Evolutionary conservation across 2,888 invertebrate species (phyloP).

Genomic region (Microchrysa polita): DNA sequence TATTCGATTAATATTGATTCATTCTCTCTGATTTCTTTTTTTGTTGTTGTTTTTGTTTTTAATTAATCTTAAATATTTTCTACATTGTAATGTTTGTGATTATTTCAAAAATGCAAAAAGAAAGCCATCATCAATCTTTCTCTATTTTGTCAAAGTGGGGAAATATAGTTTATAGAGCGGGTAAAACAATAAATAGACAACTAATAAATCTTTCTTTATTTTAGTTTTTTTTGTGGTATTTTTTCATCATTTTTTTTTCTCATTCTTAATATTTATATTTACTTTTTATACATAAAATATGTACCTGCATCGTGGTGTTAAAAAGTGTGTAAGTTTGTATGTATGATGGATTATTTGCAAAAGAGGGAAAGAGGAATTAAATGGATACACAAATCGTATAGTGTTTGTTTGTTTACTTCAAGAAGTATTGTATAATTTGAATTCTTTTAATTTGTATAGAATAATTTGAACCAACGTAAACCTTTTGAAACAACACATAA

Average conservation of each 20-base stretch:
- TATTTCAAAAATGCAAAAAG: slow-evolving; percentile 16
- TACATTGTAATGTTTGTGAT: slow-evolving; percentile 31
- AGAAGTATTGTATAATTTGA: no score
- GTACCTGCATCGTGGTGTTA: neutral
- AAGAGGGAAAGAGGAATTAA: neutral
- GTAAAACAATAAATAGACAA: slow-evolving; percentile 34
- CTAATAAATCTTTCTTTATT: slow-evolving; percentile 24
- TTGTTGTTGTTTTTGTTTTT: no score
- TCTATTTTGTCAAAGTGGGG: neutral
- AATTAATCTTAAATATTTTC: slow-evolving; percentile 37
- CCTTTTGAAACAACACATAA: slow-evolving; percentile 15
- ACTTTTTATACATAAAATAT: slow-evolving; percentile 35
- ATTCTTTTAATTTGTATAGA: neutral
- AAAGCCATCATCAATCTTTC: slow-evolving; percentile 23
- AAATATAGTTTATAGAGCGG: slow-evolving; percentile 4
- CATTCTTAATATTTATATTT: slow-evolving; percentile 32
- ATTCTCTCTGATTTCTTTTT: slow-evolving; percentile 23
- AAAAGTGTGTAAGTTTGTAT: no score
- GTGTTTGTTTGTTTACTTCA: no score
- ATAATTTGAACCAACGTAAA: slow-evolving; percentile 1
- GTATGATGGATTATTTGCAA: slow-evolving; percentile 15
- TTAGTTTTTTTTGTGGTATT: neutral
- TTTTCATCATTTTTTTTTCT: slow-evolving; percentile 21
- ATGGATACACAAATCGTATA: no score
- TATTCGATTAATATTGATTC: slow-evolving; percentile 31